phyloP scores from a whole-genome alignment of 92 coral and sea anemone genomes.

The Anthopleura xanthogrammica region DNA sequence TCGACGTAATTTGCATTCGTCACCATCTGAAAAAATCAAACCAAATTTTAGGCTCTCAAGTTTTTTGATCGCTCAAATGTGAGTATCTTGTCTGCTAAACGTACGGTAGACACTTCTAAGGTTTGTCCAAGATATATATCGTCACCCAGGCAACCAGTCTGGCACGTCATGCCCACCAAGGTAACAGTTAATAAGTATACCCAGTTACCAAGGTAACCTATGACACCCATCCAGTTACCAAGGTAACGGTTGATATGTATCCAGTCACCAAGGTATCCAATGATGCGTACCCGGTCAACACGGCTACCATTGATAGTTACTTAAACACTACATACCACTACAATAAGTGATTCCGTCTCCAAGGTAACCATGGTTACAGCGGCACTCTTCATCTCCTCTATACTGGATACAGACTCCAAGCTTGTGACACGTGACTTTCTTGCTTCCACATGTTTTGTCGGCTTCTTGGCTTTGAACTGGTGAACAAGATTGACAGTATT shows the following conservation, averaged over 20 bases:
- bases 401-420: constrained; percentile 59
- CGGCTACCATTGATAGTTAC: background rate
- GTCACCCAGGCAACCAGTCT: too few species aligned
- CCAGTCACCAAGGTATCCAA: too few species aligned
- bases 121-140: too few species aligned
- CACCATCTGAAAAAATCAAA: constrained; percentile 37
- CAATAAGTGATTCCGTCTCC: constrained; percentile 65
- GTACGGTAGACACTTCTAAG: too few species aligned
- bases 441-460: constrained; percentile 54
- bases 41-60: too few species aligned
- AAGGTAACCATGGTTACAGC: constrained; percentile 70
- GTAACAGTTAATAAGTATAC: too few species aligned
- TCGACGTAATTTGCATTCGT: constrained; percentile 50
- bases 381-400: constrained; percentile 55
- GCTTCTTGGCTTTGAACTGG: constrained; percentile 15
- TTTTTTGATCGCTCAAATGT: too few species aligned
- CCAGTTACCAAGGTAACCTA: too few species aligned
- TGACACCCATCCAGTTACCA: too few species aligned
- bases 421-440: constrained; percentile 58
- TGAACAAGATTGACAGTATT: background rate
- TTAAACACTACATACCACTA: constrained; percentile 36
- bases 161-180: too few species aligned
- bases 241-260: too few species aligned
- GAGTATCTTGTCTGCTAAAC: too few species aligned
- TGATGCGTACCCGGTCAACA: background rate